These are phyloP conservation scores for Limnodromus scolopaceus DNA, from an alignment of 2,797 vertebrate species.

Conservation along the genomic window DNA sequence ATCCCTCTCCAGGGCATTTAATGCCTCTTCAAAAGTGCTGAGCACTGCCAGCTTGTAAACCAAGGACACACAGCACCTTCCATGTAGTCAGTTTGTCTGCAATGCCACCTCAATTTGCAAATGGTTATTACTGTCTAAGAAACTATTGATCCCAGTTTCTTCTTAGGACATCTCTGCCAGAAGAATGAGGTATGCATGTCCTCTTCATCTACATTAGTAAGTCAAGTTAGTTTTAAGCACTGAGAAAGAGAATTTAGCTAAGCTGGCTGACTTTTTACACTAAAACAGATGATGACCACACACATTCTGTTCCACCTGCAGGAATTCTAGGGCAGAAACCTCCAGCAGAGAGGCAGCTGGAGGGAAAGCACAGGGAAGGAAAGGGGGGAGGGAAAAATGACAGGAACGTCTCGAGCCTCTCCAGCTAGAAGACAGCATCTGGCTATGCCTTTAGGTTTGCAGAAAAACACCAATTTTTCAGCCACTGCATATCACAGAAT, in stretches of 20 bases:
- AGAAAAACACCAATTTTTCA: neutral
- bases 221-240: neutral
- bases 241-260: neutral
- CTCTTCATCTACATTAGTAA: neutral
- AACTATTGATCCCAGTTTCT: neutral
- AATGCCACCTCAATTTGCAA: neutral
- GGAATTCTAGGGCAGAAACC: conserved; percentile 25
- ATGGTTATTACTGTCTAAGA: neutral
- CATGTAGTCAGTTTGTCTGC: neutral
- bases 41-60: neutral
- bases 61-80: neutral
- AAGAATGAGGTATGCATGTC: neutral
- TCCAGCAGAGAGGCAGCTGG: conserved; percentile 57
- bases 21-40: neutral
- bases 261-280: neutral
- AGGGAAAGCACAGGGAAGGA: neutral
- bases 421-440: neutral
- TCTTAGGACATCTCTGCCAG: neutral
- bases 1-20: neutral
- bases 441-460: neutral
- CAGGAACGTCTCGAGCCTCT: neutral
- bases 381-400: neutral
- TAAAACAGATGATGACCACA: conserved; percentile 48
- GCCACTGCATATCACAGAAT: neutral
- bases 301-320: conserved; percentile 55